Evolutionary conservation across 1,140 invertebrate genomes (phyloP).

Genomic region (Camponotus floridanus): DNA sequence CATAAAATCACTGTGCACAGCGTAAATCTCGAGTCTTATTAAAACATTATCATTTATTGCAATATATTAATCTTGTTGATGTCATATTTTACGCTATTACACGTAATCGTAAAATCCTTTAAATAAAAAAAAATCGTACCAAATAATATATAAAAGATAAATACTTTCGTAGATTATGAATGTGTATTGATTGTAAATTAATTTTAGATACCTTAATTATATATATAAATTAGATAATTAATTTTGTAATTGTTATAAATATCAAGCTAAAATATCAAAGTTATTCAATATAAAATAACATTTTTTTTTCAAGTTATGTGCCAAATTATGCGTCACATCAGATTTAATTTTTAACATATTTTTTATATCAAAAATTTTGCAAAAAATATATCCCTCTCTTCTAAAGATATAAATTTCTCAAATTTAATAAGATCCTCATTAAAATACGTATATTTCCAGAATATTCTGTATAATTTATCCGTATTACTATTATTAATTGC

Average conservation of each 20-base stretch:
- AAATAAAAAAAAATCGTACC: not conserved
- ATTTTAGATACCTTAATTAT: no score
- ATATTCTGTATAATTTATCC: not conserved
- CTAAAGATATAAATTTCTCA: not conserved
- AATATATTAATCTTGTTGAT: not conserved
- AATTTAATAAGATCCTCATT: not conserved
- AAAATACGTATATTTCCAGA: not conserved
- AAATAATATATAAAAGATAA: not conserved
- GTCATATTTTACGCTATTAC: not conserved
- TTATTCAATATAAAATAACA: not conserved
- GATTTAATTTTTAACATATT: not conserved
- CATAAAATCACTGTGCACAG: constrained; percentile 12
- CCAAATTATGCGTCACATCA: no score
- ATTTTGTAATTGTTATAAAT: not conserved
- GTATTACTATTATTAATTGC: not conserved
- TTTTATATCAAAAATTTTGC: no score
- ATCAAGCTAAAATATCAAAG: not conserved
- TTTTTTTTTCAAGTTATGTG: not conserved
- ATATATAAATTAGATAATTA: not conserved
- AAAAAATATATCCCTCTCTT: not conserved
- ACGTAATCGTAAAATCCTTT: not conserved
- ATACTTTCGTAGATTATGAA: not conserved
- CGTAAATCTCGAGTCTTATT: not conserved
- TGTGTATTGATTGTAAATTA: not conserved
- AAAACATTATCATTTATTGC: constrained; percentile 6